Evolutionary conservation across 1,140 invertebrate genomes (phyloP), one percentile per base, ranked within the genome.

Genomic region (Cataglyphis hispanica): DNA sequence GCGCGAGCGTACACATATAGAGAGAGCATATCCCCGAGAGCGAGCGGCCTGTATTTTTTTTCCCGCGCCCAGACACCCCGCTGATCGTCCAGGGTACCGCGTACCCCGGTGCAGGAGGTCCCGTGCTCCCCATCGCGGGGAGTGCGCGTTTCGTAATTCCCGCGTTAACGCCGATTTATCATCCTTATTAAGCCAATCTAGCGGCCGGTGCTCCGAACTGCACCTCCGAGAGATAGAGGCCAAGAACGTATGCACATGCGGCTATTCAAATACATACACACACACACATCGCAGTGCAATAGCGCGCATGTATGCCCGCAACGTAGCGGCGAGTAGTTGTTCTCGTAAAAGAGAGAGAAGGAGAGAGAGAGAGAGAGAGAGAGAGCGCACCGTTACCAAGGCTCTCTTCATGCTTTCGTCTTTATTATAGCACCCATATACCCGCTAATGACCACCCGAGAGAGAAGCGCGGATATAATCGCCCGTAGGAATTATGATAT

Each of bases 151-250:
- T 87, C 88, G 90, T 56, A 77, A 89, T 91, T 89, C 84, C 53
- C 76, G 85, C 89, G 84, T 89, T 91, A 91, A 81, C 90, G 64
- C 87, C 89, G 85, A 91, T 91, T 91, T 91, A 91, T 91, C 75
- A 86, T 88, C 76, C 87, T 91, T 91, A 91, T 91, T 91, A 91
- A 91, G 85, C 90, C 81, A 85, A 91, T 90, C 89, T 85, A 63
- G 80, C 53, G 76, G 37, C 69, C 61, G 78, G 50, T 86, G 84
- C 37, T 22, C 56, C 74, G 37, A 77, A 86, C 89, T 67, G 85
- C 86, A 72, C 56, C 66, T 74, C 40, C 40, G 58, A 66, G 81
- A 85, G 31, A 50, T 50, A 50, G 46, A 63, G 50, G 27, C 40
- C 43, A n/a, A 66, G 50, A 22, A 78, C 75, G 37, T 80, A 69